Evolutionary conservation across 2,888 invertebrate genomes (phyloP).

Genomic region (Rhaphigaster nebulosa): DNA sequence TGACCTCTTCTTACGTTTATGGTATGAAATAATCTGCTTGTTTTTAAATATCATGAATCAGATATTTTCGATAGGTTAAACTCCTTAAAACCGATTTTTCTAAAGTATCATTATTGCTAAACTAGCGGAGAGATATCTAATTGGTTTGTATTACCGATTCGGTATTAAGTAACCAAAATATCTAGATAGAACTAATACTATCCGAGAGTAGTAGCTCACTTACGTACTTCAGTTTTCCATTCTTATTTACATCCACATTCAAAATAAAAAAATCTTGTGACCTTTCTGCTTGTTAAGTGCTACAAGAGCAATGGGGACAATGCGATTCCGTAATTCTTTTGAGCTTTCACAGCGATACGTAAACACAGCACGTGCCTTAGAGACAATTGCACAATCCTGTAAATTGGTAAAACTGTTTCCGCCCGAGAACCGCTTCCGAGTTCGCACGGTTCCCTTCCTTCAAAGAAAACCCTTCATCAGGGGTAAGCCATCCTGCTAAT

Average conservation of each 20-base stretch:
- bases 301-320: not conserved
- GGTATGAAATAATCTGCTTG: no score
- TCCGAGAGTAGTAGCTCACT: not conserved
- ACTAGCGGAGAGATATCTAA: not conserved
- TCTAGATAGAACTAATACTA: no score
- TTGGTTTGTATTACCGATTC: not conserved
- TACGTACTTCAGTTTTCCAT: not conserved
- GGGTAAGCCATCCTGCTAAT: not conserved
- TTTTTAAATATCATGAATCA: no score
- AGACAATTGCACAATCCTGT: slow-evolving; percentile 36
- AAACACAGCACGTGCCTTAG: not conserved
- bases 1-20: no score
- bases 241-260: not conserved
- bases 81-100: no score
- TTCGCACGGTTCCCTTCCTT: slow-evolving; percentile 2
- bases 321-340: not conserved
- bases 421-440: not conserved
- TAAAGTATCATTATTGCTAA: no score
- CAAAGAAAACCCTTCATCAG: not conserved
- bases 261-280: not conserved
- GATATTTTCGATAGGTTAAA: no score
- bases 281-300: not conserved
- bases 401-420: slow-evolving; percentile 31
- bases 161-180: not conserved
- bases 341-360: slow-evolving; percentile 9